Percentiles rank a stretch among this genome's conserved stretches.
These are phyloP conservation scores for Cottoperca gobio DNA, from an alignment of 2,797 vertebrate species.

Conservation along the genomic window DNA sequence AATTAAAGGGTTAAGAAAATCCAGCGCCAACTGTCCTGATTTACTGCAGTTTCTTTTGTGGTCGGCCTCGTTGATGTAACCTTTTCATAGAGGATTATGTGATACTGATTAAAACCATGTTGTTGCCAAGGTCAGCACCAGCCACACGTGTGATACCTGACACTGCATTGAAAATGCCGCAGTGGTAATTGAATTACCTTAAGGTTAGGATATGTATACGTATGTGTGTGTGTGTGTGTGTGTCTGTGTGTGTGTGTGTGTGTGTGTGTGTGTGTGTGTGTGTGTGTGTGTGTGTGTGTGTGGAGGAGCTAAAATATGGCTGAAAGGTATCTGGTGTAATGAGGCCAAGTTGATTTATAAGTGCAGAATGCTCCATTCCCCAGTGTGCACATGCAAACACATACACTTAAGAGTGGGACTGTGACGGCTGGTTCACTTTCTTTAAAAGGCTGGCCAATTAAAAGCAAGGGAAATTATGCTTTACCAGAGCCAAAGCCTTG, in stretches of 20 bases:
- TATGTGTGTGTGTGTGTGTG: conserved; percentile 1
- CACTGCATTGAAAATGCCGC: conserved; percentile 26
- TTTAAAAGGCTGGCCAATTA: conserved; percentile 38
- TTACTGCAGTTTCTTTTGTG: conserved; percentile 2
- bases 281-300: background rate
- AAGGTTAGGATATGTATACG: conserved; percentile 15
- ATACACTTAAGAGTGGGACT: conserved; percentile 1
- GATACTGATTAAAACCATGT: conserved; percentile 40
- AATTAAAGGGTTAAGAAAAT: background rate
- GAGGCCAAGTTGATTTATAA: conserved; percentile 77
- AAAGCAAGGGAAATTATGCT: conserved; percentile 29
- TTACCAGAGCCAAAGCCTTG: conserved; percentile 19
- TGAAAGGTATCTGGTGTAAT: conserved; percentile 61
- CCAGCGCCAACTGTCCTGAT: background rate
- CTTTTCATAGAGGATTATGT: conserved; percentile 28
- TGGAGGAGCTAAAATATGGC: conserved; percentile 26
- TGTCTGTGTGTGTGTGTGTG: background rate
- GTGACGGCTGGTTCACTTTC: conserved; percentile 53
- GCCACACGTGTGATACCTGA: conserved; percentile 24
- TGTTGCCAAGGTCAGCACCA: conserved; percentile 8
- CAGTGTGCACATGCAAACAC: conserved; percentile 32
- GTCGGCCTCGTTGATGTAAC: conserved; percentile 1
- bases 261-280: background rate
- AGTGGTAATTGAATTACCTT: conserved; percentile 38
- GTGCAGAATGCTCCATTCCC: conserved; percentile 50